Percentiles rank a stretch among this genome's conserved stretches.
phyloP scores from a whole-genome alignment of 2,888 invertebrate genomes.

The Tetranychus piercei region DNA sequence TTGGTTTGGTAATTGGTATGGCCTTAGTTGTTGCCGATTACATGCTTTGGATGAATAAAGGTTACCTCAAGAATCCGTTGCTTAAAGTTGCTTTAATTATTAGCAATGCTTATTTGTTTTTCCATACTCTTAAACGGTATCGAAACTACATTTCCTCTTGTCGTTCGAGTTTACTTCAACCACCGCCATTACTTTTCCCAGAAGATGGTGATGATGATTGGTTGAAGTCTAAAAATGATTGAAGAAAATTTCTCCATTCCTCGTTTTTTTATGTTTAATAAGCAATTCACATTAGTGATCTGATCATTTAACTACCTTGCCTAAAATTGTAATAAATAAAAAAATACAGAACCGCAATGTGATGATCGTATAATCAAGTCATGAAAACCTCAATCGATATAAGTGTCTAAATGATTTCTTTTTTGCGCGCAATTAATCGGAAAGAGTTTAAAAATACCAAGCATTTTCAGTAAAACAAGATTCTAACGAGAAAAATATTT shows the following conservation, averaged over 20 bases:
- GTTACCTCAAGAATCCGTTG: conserved; percentile 45
- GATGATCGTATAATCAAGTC: too few relatives aligned
- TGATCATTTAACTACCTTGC: too few relatives aligned
- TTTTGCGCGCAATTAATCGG: too few relatives aligned
- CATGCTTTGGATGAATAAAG: conserved; percentile 29
- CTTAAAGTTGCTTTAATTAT: conserved; percentile 52
- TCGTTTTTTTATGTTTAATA: too few relatives aligned
- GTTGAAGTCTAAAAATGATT: not conserved
- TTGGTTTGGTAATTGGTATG: conserved; percentile 51
- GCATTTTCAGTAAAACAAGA: too few relatives aligned
- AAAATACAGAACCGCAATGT: too few relatives aligned
- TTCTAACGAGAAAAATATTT: too few relatives aligned
- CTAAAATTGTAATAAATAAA: too few relatives aligned
- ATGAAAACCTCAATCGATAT: too few relatives aligned
- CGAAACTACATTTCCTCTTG: conserved; percentile 40
- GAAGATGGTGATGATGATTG: not conserved
- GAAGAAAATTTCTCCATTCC: not conserved
- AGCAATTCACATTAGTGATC: too few relatives aligned
- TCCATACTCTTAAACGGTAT: conserved; percentile 42
- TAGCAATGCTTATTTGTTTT: conserved; percentile 47
- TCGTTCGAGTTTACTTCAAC: conserved; percentile 39
- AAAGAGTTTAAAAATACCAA: too few relatives aligned
- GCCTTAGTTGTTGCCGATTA: conserved; percentile 50
- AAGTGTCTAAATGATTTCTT: too few relatives aligned
- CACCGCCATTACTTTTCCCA: conserved; percentile 37